Evolutionary conservation across 2,888 invertebrate genomes (phyloP).

Genomic region (Tridacna gigas): DNA sequence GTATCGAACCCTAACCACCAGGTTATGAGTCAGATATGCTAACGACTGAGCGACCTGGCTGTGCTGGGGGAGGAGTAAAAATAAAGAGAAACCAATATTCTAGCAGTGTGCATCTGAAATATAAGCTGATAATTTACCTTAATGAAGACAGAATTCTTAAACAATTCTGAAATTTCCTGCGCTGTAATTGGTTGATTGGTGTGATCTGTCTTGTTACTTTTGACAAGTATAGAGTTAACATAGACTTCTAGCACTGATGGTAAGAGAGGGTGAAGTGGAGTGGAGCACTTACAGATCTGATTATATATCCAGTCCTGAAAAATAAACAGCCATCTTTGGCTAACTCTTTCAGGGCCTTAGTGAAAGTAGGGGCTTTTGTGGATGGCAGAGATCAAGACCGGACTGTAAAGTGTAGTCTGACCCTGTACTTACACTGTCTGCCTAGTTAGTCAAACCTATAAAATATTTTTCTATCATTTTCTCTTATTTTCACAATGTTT

Average conservation of each 20-base stretch:
- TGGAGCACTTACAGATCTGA: conserved; percentile 94
- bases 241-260: conserved; percentile 97
- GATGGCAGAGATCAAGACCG: no score
- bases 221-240: conserved; percentile 93
- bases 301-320: conserved; percentile 93
- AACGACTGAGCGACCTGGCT: no score
- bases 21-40: no score
- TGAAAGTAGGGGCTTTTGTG: no score
- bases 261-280: conserved; percentile 97
- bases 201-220: conserved; percentile 87
- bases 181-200: conserved; percentile 96
- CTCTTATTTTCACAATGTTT: no score
- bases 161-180: conserved; percentile 90
- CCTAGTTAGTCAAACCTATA: no score
- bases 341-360: background rate
- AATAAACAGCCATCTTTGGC: background rate
- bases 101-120: background rate
- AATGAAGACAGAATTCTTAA: conserved; percentile 77
- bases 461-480: no score
- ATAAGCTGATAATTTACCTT: conserved; percentile 34
- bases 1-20: no score
- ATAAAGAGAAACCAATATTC: no score
- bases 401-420: no score
- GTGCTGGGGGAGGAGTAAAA: no score
- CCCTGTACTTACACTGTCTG: no score